A percentile compares a stretch with the other conserved stretches of the same genome.
Conservation (phyloP, 1,140 invertebrate genomes). For the Meloidogyne hapla region DNA sequence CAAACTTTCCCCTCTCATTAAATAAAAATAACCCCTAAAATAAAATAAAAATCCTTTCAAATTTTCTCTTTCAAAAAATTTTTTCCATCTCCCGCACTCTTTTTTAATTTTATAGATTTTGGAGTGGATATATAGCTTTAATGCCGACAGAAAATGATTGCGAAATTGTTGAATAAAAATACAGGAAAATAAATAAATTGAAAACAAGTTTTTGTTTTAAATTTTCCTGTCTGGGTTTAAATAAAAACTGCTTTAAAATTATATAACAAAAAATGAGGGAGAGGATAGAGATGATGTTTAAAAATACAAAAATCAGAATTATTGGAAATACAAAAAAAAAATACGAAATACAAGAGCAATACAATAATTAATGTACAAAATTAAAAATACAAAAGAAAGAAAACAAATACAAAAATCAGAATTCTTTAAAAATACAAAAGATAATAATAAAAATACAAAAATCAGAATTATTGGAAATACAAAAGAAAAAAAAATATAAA, state of each 20-base stretch:
- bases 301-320: not conserved
- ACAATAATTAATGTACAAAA: no score
- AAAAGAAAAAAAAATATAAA: no score
- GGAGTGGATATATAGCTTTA: not conserved
- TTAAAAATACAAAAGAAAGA: no score
- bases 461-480: no score
- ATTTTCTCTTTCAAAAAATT: not conserved
- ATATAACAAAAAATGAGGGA: not conserved
- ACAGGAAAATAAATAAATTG: not conserved
- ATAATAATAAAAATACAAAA: no score
- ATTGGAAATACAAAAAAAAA: not conserved
- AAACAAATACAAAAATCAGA: no score
- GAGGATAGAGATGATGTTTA: not conserved
- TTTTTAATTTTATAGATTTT: not conserved
- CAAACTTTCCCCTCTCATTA: not conserved
- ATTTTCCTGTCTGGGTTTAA: not conserved
- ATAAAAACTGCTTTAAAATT: conserved; percentile 4
- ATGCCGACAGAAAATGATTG: not conserved
- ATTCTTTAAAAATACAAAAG: no score
- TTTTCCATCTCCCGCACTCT: conserved; percentile 3
- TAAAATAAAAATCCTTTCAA: not conserved
- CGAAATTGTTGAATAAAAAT: not conserved
- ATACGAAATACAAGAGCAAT: not conserved
- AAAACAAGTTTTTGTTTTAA: not conserved
- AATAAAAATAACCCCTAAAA: conserved; percentile 2